Percentiles rank a stretch among this genome's conserved stretches.
phyloP scores from a whole-genome alignment of 2,797 vertebrate species.

The Sarcoramphus papa region DNA sequence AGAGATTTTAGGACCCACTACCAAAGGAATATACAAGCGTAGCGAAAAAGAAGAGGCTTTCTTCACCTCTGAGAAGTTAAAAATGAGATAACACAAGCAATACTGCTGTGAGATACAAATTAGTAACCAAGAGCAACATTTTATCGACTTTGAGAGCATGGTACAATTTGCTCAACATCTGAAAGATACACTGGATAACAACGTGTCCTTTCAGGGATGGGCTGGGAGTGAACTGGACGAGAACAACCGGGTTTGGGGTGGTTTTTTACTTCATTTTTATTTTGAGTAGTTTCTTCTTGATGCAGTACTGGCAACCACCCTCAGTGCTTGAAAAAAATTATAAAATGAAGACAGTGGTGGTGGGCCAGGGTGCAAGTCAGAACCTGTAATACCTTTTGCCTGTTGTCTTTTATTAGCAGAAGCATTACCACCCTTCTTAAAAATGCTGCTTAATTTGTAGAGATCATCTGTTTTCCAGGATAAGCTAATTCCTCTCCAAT shows the following conservation, averaged over 20 bases:
- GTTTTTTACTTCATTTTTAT: neutral
- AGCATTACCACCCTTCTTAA: neutral
- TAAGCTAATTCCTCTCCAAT: neutral
- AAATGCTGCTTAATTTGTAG: neutral
- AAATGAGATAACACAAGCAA: neutral
- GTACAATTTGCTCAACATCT: neutral
- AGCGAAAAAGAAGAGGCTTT: neutral
- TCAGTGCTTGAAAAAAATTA: neutral
- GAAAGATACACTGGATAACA: neutral
- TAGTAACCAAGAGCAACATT: neutral
- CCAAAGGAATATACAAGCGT: neutral
- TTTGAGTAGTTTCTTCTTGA: neutral
- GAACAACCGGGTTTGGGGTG: accelerated
- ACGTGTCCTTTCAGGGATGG: neutral
- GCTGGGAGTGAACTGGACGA: neutral
- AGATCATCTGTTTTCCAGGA: neutral
- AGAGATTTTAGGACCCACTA: neutral
- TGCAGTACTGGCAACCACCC: neutral
- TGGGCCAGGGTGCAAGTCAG: neutral
- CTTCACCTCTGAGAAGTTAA: neutral
- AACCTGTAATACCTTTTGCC: neutral
- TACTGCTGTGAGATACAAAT: neutral
- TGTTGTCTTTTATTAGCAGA: neutral
- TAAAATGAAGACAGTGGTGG: neutral
- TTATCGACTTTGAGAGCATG: neutral